Percentiles rank a stretch among this genome's conserved stretches.
Evolutionary conservation across 92 coral and sea anemone species (phyloP).

Genomic region (Porites divaricata): DNA sequence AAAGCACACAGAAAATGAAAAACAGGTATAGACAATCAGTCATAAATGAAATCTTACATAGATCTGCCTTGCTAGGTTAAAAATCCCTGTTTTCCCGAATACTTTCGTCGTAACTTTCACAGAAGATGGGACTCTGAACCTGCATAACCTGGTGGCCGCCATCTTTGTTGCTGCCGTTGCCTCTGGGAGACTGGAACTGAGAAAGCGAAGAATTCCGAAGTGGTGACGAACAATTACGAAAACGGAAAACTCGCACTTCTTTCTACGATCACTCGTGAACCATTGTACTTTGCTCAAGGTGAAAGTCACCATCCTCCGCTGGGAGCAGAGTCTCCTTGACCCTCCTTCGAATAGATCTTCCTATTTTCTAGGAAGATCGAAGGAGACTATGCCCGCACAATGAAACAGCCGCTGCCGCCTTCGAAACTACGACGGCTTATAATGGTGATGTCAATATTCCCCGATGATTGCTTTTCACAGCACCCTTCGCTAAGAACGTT

Average conservation of each 20-base stretch:
- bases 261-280: too few species aligned
- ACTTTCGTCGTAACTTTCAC: background rate
- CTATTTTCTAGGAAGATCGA: too few species aligned
- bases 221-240: slow-evolving; percentile 35
- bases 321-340: too few species aligned
- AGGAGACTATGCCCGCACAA: too few species aligned
- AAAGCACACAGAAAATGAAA: background rate
- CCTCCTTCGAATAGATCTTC: too few species aligned
- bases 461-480: too few species aligned
- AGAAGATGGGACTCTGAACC: slow-evolving; percentile 6
- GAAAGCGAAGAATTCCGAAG: slow-evolving; percentile 30
- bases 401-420: too few species aligned
- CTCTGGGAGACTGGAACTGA: background rate
- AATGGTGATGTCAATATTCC: too few species aligned
- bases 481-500: too few species aligned
- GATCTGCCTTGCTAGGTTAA: background rate
- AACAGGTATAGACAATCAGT: background rate
- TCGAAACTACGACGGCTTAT: too few species aligned
- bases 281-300: too few species aligned
- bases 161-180: slow-evolving; percentile 5
- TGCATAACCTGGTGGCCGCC: slow-evolving; percentile 32
- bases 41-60: slow-evolving; percentile 15
- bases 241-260: background rate
- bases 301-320: too few species aligned
- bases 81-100: slow-evolving; percentile 8